These are phyloP conservation scores for Cavia aperea DNA, from an alignment of 2,113 vertebrate genomes.

Conservation along the genomic window DNA sequence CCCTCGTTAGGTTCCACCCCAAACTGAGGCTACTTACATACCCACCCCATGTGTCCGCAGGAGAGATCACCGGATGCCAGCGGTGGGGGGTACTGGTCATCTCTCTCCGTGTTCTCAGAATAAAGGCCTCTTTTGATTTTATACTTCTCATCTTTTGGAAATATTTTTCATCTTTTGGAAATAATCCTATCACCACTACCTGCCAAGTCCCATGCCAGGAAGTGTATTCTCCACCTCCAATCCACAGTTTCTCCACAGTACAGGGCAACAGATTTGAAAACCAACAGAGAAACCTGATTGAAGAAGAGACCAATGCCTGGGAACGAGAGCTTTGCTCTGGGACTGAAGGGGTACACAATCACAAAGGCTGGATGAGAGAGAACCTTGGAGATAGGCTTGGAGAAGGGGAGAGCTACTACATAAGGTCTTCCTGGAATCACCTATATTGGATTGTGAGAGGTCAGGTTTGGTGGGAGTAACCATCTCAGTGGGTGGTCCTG, in stretches of 20 bases:
- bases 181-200: neutral
- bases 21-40: too few species aligned
- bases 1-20: too few species aligned
- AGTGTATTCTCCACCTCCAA: neutral
- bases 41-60: too few species aligned
- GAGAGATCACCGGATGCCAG: too few species aligned
- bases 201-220: neutral
- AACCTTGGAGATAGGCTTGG: neutral
- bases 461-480: neutral
- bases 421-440: neutral
- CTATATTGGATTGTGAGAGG: neutral
- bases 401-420: neutral
- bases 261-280: neutral
- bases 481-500: neutral
- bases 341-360: neutral
- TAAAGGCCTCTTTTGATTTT: too few species aligned
- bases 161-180: too few species aligned
- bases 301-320: neutral
- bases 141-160: too few species aligned
- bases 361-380: neutral
- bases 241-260: neutral
- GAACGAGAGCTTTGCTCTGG: neutral
- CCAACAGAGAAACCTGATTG: neutral
- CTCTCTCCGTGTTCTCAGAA: too few species aligned
- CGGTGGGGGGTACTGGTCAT: too few species aligned